These are phyloP conservation scores for Mormoops blainvillei DNA, from an alignment of 2,113 vertebrate genomes.

Conservation along the genomic window DNA sequence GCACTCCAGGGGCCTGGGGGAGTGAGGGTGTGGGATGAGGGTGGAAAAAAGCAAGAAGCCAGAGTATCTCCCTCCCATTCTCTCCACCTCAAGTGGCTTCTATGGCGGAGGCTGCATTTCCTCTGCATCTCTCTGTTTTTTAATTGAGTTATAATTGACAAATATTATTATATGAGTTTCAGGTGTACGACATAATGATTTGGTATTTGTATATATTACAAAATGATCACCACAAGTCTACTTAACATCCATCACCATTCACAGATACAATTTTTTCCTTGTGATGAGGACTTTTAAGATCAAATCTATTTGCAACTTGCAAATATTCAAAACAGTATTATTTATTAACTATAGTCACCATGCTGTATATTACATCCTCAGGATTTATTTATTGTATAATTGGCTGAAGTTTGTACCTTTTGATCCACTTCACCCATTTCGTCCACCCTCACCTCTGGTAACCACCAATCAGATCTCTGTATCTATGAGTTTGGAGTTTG, in stretches of 20 bases:
- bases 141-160: not conserved
- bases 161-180: not conserved
- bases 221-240: not conserved
- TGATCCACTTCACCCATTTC: not conserved
- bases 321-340: not conserved
- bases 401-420: not conserved
- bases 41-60: no score
- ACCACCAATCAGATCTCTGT: not conserved
- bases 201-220: not conserved
- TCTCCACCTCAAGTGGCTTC: not conserved
- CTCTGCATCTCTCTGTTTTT: not conserved
- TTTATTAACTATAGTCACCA: not conserved
- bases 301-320: not conserved
- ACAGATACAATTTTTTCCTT: not conserved
- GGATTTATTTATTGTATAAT: not conserved
- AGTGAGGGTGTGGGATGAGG: rapidly evolving
- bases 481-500: not conserved
- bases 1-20: not conserved
- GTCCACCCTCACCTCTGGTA: not conserved
- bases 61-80: not conserved
- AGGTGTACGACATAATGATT: not conserved
- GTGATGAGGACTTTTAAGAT: not conserved
- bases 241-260: not conserved
- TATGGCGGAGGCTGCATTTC: not conserved
- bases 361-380: not conserved